A percentile compares a stretch with the other conserved stretches of the same genome.
These are phyloP conservation scores for Aldrovandia affinis DNA, from an alignment of 2,797 vertebrate species.

Conservation along the genomic window DNA sequence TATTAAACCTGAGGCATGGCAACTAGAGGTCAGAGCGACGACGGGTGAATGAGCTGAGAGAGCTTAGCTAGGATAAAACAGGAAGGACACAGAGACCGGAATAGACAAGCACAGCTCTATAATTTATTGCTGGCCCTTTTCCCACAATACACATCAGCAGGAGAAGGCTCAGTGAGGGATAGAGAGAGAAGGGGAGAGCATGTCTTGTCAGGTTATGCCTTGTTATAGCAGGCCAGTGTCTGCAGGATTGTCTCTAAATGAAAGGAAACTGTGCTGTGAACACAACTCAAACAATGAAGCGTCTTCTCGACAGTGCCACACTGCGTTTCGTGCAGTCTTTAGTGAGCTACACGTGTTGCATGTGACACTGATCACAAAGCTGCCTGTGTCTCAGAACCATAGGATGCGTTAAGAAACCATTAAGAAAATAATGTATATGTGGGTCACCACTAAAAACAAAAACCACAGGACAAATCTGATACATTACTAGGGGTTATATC, in stretches of 20 bases:
- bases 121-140: not conserved
- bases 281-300: not conserved
- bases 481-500: not conserved
- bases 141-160: not conserved
- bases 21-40: constrained; percentile 72
- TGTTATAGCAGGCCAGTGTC: not conserved
- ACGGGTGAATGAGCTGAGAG: not conserved
- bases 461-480: not conserved
- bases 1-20: constrained; percentile 76
- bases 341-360: not conserved
- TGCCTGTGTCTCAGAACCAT: not conserved
- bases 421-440: not conserved
- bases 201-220: not conserved
- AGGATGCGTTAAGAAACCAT: not conserved
- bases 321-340: not conserved
- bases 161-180: not conserved
- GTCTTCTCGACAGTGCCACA: not conserved
- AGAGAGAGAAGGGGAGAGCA: not conserved
- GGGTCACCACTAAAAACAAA: too few species aligned
- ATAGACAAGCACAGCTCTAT: not conserved
- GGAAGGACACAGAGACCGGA: not conserved
- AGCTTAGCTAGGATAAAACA: not conserved
- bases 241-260: not conserved
- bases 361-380: not conserved
- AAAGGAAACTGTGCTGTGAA: not conserved